Percentiles rank a stretch among this genome's conserved stretches.
Evolutionary conservation across 2,888 invertebrate species (phyloP).

Genomic region (Aradus depressus): DNA sequence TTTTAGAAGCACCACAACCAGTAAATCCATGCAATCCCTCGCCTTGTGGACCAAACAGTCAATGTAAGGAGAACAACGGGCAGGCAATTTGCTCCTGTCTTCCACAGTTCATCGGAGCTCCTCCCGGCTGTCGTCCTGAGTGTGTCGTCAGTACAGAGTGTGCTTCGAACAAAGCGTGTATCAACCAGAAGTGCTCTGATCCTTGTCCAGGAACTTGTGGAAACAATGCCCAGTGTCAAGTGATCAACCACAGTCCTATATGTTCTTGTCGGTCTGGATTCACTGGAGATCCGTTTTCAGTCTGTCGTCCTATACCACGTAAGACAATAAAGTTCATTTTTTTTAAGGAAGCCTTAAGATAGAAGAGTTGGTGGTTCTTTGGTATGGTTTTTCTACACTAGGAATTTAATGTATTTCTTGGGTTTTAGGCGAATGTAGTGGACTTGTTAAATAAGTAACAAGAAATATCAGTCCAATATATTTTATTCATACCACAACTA

Average conservation of each 20-base stretch:
- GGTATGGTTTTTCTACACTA: not conserved
- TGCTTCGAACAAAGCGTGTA: conserved; percentile 35
- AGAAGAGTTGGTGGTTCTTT: not conserved
- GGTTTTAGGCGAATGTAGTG: no score
- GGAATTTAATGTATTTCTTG: no score
- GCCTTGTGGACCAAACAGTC: conserved; percentile 36
- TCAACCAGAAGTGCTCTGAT: conserved; percentile 35
- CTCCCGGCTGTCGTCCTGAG: conserved; percentile 36
- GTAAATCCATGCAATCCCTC: conserved; percentile 53
- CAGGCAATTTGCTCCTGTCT: conserved; percentile 34
- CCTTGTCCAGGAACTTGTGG: conserved; percentile 38
- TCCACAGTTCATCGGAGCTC: conserved; percentile 35
- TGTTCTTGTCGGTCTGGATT: conserved; percentile 38
- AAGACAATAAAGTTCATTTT: conserved; percentile 22
- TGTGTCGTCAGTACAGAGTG: conserved; percentile 36
- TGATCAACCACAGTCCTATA: conserved; percentile 37
- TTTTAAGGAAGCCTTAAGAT: not conserved
- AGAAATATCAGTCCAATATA: no score
- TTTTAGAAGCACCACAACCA: no score
- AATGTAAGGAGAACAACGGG: conserved; percentile 35
- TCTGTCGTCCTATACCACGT: conserved; percentile 33
- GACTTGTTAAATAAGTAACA: no score
- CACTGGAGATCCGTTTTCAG: conserved; percentile 38
- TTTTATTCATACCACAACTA: no score
- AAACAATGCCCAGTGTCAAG: conserved; percentile 36